These are phyloP conservation scores for Cosmia pyralina DNA, from an alignment of 2,888 invertebrate genomes.

Conservation along the genomic window DNA sequence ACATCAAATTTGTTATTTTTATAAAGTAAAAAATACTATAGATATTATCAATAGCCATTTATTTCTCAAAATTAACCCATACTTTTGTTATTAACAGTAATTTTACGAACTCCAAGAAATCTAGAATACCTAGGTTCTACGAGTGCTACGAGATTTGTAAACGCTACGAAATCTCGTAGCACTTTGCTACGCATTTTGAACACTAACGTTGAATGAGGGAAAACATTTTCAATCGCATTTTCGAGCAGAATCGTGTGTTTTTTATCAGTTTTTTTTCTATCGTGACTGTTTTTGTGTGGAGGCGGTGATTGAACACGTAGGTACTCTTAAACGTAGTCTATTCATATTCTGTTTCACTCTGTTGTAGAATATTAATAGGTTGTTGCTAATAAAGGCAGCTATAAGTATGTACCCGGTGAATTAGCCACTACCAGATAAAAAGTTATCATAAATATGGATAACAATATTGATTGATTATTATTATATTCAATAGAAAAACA, in stretches of 20 bases:
- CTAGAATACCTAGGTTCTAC: slow-evolving; percentile 48
- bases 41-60: not conserved
- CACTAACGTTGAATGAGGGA: slow-evolving; percentile 32
- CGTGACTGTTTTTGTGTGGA: slow-evolving; percentile 35
- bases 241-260: not conserved
- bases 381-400: slow-evolving; percentile 42
- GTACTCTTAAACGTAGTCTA: slow-evolving; percentile 36
- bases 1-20: not conserved
- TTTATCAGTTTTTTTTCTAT: slow-evolving; percentile 20
- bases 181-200: slow-evolving; percentile 46
- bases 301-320: slow-evolving; percentile 28
- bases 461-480: too few species aligned
- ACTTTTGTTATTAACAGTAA: not conserved
- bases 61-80: not conserved
- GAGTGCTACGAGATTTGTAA: slow-evolving; percentile 43
- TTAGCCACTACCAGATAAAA: not conserved
- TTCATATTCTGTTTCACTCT: slow-evolving; percentile 51
- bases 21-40: not conserved
- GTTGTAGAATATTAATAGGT: slow-evolving; percentile 52
- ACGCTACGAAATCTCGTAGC: slow-evolving; percentile 47
- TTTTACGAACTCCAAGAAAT: slow-evolving; percentile 10
- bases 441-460: not conserved
- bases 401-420: not conserved
- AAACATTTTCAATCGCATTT: slow-evolving; percentile 12
- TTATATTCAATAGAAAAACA: not conserved